Evolutionary conservation across 2,888 invertebrate species (phyloP), one percentile per base, ranked within the genome.

Genomic region (Odontomyia ornata): DNA sequence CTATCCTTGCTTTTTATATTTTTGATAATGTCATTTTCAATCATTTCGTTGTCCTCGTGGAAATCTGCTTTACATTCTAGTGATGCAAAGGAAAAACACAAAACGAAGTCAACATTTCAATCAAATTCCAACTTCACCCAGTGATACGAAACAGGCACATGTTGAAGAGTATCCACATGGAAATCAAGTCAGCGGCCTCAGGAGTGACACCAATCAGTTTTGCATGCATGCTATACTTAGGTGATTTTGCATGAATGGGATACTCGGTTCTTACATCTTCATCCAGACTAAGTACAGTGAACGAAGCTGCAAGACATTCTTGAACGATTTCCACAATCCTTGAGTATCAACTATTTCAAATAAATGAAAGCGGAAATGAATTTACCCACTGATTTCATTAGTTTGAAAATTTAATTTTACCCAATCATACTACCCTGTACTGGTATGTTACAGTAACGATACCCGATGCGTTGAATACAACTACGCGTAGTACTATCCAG

Each of bases 1-100:
- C 56, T 7, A 21, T 56, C 36, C 3, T 36, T 36, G 36, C 36
- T 62, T 36, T 43, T 67, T 43, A 43, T 43, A 30, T 21, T 0
- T 46, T 36, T 67, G 67, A 67, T 43, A 67, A 36, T 23, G 43
- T 67, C 27, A 46, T 67, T 67, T 46, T 18, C 67, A 46, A 67
- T 67, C 46, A 43, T 21, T 30, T n/a, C 7, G 36, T 36, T 67
- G n/a, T 67, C 21, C 30, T 28, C 15, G 3, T 64, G 15, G 3
- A 52, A 52, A 18, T 2, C 15, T n/a, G 52, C 15, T 52, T n/a
- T 15, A 15, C 4, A 15, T n/a, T 15, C 52, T n/a, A 15, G 52
- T 15, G 52, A 52, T 52, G 52, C 52, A 4, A 52, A 18, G 52
- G 18, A n/a, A 18, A 15, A 52, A 18, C 4, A 52, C 52, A 7